Conservation (phyloP, 2,888 invertebrate species). For the Seira sanloemensis region DNA sequence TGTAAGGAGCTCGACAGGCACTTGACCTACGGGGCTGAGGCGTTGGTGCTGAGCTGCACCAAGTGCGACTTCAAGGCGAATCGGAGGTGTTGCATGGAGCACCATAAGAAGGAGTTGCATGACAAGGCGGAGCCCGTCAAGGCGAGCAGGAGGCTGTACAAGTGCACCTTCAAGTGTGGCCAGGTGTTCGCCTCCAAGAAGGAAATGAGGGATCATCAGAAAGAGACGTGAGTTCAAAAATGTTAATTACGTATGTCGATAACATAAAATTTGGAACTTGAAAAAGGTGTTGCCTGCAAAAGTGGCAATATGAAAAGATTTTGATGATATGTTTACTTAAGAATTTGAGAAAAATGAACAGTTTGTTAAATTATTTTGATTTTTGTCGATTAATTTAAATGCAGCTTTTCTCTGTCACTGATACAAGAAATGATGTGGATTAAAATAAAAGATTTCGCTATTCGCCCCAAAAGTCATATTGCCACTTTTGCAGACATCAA, state of each 20-base stretch:
- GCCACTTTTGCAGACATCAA: too few species aligned
- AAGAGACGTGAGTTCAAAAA: constrained; percentile 17
- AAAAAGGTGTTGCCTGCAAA: too few species aligned
- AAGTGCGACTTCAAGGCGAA: constrained; percentile 21
- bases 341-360: too few species aligned
- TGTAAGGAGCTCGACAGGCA: constrained; percentile 19
- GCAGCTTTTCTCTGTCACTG: too few species aligned
- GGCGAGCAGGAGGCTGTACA: constrained; percentile 25
- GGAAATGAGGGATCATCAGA: constrained; percentile 23
- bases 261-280: too few species aligned
- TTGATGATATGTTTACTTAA: too few species aligned
- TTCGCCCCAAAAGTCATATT: too few species aligned
- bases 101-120: constrained; percentile 33
- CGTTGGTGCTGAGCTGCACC: not conserved
- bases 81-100: constrained; percentile 34
- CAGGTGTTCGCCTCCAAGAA: constrained; percentile 20
- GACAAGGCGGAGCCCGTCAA: not conserved
- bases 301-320: too few species aligned
- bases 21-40: not conserved
- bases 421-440: too few species aligned
- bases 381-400: too few species aligned
- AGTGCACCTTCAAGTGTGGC: constrained; percentile 35
- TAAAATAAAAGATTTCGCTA: too few species aligned
- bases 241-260: not conserved
- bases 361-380: too few species aligned